Conservation (phyloP, 2,797 vertebrate genomes). For the Argentina silus region DNA sequence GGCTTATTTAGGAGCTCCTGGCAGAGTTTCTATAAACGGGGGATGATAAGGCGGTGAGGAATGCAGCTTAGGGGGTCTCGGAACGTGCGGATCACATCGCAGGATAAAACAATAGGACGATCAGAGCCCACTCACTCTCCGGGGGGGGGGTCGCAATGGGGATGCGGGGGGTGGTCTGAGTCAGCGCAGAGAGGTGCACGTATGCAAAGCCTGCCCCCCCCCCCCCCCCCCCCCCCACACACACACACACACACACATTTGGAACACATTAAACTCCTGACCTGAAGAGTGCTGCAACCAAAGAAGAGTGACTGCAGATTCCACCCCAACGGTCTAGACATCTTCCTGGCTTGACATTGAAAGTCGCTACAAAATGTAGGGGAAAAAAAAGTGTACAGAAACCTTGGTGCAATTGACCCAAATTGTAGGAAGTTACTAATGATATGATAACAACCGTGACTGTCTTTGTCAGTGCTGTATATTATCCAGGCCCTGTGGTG, state of each 20-base stretch:
- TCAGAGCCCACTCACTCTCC: constrained; percentile 43
- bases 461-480: constrained; percentile 49
- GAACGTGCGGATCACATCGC: constrained; percentile 60
- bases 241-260: constrained; percentile 55
- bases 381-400: not conserved
- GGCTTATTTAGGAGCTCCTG: constrained; percentile 8
- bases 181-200: constrained; percentile 57
- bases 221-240: not conserved
- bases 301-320: constrained; percentile 46
- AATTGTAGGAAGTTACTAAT: constrained; percentile 57
- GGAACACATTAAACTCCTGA: constrained; percentile 73
- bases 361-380: constrained; percentile 15
- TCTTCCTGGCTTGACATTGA: constrained; percentile 37
- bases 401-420: constrained; percentile 38
- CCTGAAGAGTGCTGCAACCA: constrained; percentile 48
- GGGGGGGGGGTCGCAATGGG: constrained; percentile 44
- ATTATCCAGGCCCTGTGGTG: constrained; percentile 6
- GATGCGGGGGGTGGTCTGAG: constrained; percentile 47
- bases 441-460: constrained; percentile 45
- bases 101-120: constrained; percentile 68
- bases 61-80: constrained; percentile 39
- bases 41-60: constrained; percentile 36
- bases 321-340: constrained; percentile 27
- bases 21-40: constrained; percentile 1
- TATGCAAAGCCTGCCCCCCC: constrained; percentile 52